Base-by-base conservation (phyloP, 1,140 invertebrate species). In the Megalopta genalis region DNA sequence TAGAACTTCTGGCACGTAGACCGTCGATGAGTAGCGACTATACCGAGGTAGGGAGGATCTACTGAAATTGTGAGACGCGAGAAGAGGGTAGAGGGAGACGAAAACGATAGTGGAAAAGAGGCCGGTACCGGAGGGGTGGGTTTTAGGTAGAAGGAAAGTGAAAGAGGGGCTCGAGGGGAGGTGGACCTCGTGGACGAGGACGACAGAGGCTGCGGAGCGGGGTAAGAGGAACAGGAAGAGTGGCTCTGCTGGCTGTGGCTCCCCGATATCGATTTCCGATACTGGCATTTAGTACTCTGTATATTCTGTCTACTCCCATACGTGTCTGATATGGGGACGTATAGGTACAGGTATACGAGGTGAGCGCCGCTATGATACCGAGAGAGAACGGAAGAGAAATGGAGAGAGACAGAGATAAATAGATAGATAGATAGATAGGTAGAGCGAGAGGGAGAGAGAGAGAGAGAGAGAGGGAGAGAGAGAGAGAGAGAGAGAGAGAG, bases 211-310 rank as follows among this genome's bases (percentile, higher is more conserved):
- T 64, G 57, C 71, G 87, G n/a, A 77, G 82, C 64, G 76, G 83
- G 23, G 77, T 74, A 52, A 71, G 59, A 68, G 70, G 88, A 77
- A 68, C 52, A 60, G 68, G 77, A 90, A 90, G 88, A 90, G 91
- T 89, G 86, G 87, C 87, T 54, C 16, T 91, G 90, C 88, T 89
- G 86, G 87, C 88, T 91, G 89, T 87, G 88, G 89, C 89, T 92
- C 90, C 81, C 87, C 85, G 85, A 91, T 90, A 92, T 92, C 90
- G 91, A 92, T 91, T 92, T 92, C 89, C 90, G 88, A 92, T 91
- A 91, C 83, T 84, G 86, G 88, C 90, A 91, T 92, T 92, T 91
- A 91, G 91, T 90, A 86, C 88, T 90, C 89, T 90, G 87, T 90
- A 91, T 91, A 91, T 91, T 90, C 90, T 88, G 89, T 91, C 89